These are phyloP conservation scores for Himalopsyche phryganea DNA, from an alignment of 1,140 invertebrate genomes.

Conservation along the genomic window DNA sequence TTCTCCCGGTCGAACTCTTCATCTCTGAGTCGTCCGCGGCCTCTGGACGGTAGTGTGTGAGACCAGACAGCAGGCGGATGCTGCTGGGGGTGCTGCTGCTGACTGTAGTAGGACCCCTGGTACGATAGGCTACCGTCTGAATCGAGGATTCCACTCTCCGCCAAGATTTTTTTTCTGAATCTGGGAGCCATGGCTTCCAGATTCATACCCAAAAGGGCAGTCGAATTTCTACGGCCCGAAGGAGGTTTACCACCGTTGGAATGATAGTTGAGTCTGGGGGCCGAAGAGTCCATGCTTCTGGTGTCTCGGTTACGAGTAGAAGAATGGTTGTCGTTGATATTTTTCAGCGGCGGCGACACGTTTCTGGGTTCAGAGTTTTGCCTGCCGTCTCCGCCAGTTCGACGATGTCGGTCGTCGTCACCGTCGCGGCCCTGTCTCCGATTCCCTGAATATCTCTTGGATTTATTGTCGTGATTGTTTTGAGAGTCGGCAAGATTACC, in stretches of 20 bases:
- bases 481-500: conserved; percentile 13
- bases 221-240: conserved; percentile 48
- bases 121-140: conserved; percentile 3
- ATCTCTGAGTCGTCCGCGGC: conserved; percentile 46
- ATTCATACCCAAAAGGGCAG: conserved; percentile 42
- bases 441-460: conserved; percentile 25
- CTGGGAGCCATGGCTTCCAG: conserved; percentile 50
- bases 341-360: conserved; percentile 40
- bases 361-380: conserved; percentile 49
- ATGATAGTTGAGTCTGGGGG: conserved; percentile 37
- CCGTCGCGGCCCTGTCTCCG: conserved; percentile 15
- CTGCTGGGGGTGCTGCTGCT: conserved; percentile 29
- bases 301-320: conserved; percentile 47
- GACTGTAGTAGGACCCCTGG: conserved; percentile 16
- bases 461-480: conserved; percentile 22
- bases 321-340: conserved; percentile 38
- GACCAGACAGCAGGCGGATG: conserved; percentile 45
- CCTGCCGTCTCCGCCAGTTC: conserved; percentile 42
- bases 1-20: conserved; percentile 51
- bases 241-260: conserved; percentile 49
- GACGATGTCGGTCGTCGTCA: conserved; percentile 8
- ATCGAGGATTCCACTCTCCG: conserved; percentile 41
- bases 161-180: conserved; percentile 52
- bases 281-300: conserved; percentile 51
- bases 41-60: conserved; percentile 48